Percentiles rank a stretch among this genome's conserved stretches.
Conservation (phyloP, 2,113 vertebrate species). For the Glaucomys volans region DNA sequence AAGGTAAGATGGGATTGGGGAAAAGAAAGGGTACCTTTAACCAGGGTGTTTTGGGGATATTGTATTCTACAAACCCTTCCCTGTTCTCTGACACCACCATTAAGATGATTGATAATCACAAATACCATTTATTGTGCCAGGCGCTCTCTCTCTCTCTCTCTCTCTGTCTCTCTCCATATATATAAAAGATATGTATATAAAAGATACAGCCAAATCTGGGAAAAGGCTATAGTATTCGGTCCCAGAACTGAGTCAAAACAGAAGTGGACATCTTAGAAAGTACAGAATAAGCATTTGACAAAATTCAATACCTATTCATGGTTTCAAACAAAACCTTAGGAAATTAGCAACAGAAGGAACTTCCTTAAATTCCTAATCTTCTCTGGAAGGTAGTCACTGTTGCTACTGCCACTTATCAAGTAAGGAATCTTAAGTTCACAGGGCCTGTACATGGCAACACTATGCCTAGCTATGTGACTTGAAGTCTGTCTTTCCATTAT, state of each 20-base stretch:
- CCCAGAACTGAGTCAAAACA: neutral
- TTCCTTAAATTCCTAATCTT: neutral
- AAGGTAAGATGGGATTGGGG: neutral
- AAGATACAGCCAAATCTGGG: neutral
- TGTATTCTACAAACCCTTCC: neutral
- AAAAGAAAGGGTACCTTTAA: neutral
- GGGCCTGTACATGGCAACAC: neutral
- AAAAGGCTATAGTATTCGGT: neutral
- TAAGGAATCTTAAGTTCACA: neutral
- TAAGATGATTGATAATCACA: neutral
- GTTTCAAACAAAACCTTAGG: constrained; percentile 46
- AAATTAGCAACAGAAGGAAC: neutral
- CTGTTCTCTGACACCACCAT: neutral
- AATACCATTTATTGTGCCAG: neutral
- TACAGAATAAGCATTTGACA: neutral
- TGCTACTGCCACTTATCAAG: neutral
- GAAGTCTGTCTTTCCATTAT: neutral
- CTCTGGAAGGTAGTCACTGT: neutral
- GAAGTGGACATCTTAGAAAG: neutral
- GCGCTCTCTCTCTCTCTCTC: too few species aligned
- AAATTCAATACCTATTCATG: neutral
- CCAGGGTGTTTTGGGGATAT: neutral
- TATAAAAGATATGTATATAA: too few species aligned
- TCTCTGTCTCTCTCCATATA: too few species aligned
- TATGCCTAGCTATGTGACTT: neutral